These are phyloP conservation scores for Protobothrops flavoviridis DNA, from an alignment of 2,113 vertebrate species.

Conservation along the genomic window DNA sequence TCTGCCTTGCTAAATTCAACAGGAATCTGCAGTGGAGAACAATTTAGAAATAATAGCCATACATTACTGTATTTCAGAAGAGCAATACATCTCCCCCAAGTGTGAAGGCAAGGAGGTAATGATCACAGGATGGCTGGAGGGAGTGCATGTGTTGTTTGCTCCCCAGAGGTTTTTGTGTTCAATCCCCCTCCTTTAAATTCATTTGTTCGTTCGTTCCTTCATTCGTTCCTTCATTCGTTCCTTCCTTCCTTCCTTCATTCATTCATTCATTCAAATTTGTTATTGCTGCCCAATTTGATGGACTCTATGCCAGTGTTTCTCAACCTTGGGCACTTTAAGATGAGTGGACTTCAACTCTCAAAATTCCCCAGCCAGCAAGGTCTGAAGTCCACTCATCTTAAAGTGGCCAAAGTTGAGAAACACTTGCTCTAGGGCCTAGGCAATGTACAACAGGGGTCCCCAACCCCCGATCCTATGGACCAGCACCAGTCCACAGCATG, in stretches of 20 bases:
- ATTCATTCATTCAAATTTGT: background rate
- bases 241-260: background rate
- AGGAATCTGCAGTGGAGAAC: background rate
- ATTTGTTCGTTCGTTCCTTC: background rate
- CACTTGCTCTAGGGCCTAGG: background rate
- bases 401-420: no score
- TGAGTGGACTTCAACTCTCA: no score
- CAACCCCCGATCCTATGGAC: no score
- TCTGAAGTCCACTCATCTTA: no score
- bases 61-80: background rate
- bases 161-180: background rate
- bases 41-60: background rate
- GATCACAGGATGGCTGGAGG: background rate
- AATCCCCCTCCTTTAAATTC: background rate
- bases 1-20: background rate
- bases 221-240: background rate
- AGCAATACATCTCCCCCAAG: background rate
- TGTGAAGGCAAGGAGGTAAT: background rate
- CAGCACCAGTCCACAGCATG: no score
- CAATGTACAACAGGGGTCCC: background rate
- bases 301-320: no score
- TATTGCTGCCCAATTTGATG: background rate
- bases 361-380: no score
- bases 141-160: background rate
- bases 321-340: no score